phyloP scores from a whole-genome alignment of 2,888 invertebrate species.

The Abrostola tripartita region DNA sequence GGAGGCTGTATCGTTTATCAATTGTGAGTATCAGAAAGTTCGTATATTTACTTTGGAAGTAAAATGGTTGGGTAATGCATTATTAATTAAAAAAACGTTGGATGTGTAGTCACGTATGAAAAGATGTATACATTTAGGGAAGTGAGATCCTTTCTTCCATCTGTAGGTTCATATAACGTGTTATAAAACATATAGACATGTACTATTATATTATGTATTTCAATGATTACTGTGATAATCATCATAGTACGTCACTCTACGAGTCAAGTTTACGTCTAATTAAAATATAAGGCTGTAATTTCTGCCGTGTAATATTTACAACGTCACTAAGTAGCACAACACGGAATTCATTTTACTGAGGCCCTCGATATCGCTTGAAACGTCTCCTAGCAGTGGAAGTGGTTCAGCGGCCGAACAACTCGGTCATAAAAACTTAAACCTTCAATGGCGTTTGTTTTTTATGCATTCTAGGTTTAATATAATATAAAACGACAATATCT shows the following conservation, averaged over 20 bases:
- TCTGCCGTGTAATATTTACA: slow-evolving; percentile 35
- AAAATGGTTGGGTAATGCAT: background rate
- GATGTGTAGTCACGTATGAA: slow-evolving; percentile 1
- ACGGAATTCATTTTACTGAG: slow-evolving; percentile 44
- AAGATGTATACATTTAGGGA: no score
- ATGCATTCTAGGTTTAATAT: no score
- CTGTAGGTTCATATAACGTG: background rate
- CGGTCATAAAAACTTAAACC: no score
- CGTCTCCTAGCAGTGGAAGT: slow-evolving; percentile 9
- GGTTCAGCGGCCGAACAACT: no score
- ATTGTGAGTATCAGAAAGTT: slow-evolving; percentile 14
- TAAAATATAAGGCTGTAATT: slow-evolving; percentile 22
- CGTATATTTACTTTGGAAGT: slow-evolving; percentile 9
- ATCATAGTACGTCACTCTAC: no score
- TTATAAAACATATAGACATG: background rate
- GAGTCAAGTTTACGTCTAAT: background rate
- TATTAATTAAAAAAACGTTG: background rate
- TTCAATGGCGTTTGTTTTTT: no score
- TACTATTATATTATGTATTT: background rate
- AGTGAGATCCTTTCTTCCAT: no score
- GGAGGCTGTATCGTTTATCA: slow-evolving; percentile 14
- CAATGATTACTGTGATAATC: no score
- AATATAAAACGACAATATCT: no score
- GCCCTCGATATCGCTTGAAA: slow-evolving; percentile 19
- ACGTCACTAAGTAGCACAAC: slow-evolving; percentile 41